These are phyloP conservation scores for Diabrotica virgifera DNA, from an alignment of 1,140 invertebrate species.

Conservation along the genomic window DNA sequence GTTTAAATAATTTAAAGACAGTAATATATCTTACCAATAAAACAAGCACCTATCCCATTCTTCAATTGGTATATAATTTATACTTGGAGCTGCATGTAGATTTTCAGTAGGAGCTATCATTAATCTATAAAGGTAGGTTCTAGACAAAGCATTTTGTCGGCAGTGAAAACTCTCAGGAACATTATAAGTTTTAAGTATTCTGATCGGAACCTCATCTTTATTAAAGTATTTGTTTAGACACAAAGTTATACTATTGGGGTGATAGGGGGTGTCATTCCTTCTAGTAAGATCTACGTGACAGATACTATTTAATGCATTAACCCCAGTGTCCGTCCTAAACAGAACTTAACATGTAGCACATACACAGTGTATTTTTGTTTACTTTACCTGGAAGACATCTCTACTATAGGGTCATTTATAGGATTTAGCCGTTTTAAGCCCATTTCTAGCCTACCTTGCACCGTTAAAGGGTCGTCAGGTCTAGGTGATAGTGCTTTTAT, in stretches of 20 bases:
- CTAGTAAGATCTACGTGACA: slow-evolving; percentile 62
- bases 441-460: slow-evolving; percentile 65
- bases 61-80: slow-evolving; percentile 52
- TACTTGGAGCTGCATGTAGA: slow-evolving; percentile 34
- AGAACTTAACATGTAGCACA: no score
- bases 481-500: slow-evolving; percentile 38
- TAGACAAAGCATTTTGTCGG: slow-evolving; percentile 55
- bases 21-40: slow-evolving; percentile 44
- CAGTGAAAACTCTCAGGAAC: slow-evolving; percentile 61
- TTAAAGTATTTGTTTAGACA: slow-evolving; percentile 59
- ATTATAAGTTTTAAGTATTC: slow-evolving; percentile 54
- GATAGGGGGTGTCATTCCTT: slow-evolving; percentile 49
- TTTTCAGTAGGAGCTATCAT: slow-evolving; percentile 40
- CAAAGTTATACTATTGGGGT: slow-evolving; percentile 48
- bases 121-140: slow-evolving; percentile 69
- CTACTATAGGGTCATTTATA: slow-evolving; percentile 51
- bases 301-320: slow-evolving; percentile 64
- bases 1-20: background rate
- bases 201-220: slow-evolving; percentile 53
- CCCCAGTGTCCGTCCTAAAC: slow-evolving; percentile 69
- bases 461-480: slow-evolving; percentile 53
- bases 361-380: no score
- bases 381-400: slow-evolving; percentile 62
- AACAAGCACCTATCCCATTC: slow-evolving; percentile 54
- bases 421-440: slow-evolving; percentile 53